phyloP scores from a whole-genome alignment of 2,888 invertebrate genomes.

The Arctia plantaginis region DNA sequence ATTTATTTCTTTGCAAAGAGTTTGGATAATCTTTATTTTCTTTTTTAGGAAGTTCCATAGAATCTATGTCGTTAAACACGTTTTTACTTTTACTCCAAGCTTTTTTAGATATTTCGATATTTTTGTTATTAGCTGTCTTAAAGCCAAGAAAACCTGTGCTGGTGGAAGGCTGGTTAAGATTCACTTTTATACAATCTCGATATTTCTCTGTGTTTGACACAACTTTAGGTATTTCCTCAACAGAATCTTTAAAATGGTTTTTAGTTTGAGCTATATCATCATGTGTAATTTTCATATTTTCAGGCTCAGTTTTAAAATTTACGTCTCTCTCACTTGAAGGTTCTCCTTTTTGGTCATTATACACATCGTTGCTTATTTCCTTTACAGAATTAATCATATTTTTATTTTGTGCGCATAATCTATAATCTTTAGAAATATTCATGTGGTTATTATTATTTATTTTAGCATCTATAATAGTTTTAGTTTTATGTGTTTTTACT shows the following conservation, averaged over 20 bases:
- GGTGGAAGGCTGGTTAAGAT: not conserved
- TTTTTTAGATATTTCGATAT: conserved; percentile 56
- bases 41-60: conserved; percentile 3
- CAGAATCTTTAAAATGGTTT: conserved; percentile 21
- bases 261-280: conserved; percentile 55
- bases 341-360: not conserved
- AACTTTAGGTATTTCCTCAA: not conserved
- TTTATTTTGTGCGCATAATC: not conserved
- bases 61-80: conserved; percentile 34
- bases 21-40: conserved; percentile 7
- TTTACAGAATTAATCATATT: not conserved
- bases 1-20: not conserved
- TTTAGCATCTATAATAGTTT: not conserved
- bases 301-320: conserved; percentile 68
- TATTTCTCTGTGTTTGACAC: not conserved
- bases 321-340: not conserved
- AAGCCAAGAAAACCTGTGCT: conserved; percentile 37
- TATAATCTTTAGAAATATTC: not conserved
- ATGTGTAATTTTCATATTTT: conserved; percentile 56
- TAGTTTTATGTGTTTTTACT: not conserved
- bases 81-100: conserved; percentile 52
- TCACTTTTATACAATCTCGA: not conserved
- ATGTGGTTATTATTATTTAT: not conserved
- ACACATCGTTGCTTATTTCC: not conserved
- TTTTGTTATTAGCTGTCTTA: conserved; percentile 63